Conservation (phyloP, 2,797 vertebrate species). For the Malurus leucopterus region DNA sequence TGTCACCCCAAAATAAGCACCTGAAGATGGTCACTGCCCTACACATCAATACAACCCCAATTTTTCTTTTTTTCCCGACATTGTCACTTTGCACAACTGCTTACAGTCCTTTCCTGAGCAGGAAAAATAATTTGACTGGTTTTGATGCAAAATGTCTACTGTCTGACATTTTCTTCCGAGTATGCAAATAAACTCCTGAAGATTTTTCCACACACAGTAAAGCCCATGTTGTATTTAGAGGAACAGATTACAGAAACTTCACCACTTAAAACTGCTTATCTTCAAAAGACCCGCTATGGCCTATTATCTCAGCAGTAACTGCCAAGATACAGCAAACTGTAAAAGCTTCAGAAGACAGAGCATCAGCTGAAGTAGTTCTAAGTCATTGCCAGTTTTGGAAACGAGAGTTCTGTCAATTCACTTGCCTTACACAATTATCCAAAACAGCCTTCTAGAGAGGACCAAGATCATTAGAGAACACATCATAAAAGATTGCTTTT, state of each 20-base stretch:
- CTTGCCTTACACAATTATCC: neutral
- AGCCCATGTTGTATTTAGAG: neutral
- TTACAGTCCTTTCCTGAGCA: neutral
- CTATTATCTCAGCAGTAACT: constrained; percentile 7
- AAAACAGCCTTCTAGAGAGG: neutral
- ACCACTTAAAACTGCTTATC: neutral
- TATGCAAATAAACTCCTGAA: neutral
- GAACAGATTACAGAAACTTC: neutral
- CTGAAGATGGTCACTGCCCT: neutral
- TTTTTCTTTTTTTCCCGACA: rapidly evolving
- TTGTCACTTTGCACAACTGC: neutral
- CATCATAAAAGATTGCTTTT: neutral
- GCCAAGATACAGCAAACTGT: neutral
- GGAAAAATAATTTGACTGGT: neutral
- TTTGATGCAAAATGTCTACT: neutral
- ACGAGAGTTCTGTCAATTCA: neutral
- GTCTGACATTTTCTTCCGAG: neutral
- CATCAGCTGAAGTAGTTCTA: neutral
- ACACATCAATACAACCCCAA: neutral
- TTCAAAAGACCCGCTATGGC: neutral
- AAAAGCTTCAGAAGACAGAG: neutral
- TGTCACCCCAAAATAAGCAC: neutral
- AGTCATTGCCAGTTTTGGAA: neutral
- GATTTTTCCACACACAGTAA: neutral
- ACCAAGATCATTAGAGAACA: neutral